Evolutionary conservation across 1,140 invertebrate genomes (phyloP).

Genomic region (Condylostylus longicornis): DNA sequence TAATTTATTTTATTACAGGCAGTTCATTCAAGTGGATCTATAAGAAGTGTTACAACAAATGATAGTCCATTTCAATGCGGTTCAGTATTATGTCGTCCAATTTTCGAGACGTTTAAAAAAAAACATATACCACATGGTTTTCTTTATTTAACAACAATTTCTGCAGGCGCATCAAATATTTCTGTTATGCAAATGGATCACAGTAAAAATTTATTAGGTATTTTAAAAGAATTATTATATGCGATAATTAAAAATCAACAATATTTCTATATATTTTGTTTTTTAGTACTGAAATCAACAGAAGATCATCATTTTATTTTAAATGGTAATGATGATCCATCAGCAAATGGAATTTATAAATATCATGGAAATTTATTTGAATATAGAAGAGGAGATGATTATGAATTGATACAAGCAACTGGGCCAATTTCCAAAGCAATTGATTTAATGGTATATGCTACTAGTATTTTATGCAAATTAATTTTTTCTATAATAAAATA

Average conservation of each 20-base stretch:
- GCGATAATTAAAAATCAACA: too few species aligned
- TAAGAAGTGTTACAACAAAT: slow-evolving; percentile 18
- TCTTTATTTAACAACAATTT: slow-evolving; percentile 67
- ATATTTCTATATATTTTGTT: not conserved
- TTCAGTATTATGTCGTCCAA: slow-evolving; percentile 40
- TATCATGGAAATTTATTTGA: slow-evolving; percentile 64
- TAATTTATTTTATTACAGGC: slow-evolving; percentile 11
- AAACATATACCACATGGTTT: slow-evolving; percentile 56
- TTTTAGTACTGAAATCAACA: slow-evolving; percentile 47
- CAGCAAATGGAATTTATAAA: slow-evolving; percentile 51
- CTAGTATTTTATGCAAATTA: not conserved
- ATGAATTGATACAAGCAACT: slow-evolving; percentile 7
- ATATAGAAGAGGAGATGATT: slow-evolving; percentile 34
- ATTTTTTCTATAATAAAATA: not conserved
- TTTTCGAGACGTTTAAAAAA: slow-evolving; percentile 67
- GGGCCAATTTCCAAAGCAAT: slow-evolving; percentile 14
- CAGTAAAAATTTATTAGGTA: slow-evolving; percentile 74
- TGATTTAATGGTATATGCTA: slow-evolving; percentile 14
- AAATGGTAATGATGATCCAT: slow-evolving; percentile 55
- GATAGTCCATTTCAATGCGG: slow-evolving; percentile 19
- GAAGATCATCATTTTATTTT: slow-evolving; percentile 53
- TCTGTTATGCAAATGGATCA: slow-evolving; percentile 66
- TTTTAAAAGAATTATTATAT: slow-evolving; percentile 25
- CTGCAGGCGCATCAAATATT: slow-evolving; percentile 68
- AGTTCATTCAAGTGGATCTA: slow-evolving; percentile 17